Percentiles rank a stretch among this genome's conserved stretches.
Evolutionary conservation across 2,888 invertebrate genomes (phyloP).

Genomic region (Epistrophe eligans): DNA sequence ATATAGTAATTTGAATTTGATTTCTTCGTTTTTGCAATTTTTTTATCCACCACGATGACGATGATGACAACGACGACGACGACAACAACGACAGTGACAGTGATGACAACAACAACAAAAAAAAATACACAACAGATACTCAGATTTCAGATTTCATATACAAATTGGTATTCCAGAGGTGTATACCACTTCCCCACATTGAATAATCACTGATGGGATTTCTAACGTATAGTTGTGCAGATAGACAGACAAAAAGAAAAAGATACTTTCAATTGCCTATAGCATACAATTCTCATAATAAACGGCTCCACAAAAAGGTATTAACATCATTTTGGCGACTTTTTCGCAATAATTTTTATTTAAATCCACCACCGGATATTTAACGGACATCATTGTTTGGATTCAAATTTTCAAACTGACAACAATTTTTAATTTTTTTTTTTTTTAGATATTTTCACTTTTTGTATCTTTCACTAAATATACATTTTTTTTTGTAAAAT

Average conservation of each 20-base stretch:
- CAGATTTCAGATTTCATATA: slow-evolving; percentile 19
- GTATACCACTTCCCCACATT: slow-evolving; percentile 42
- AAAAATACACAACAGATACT: slow-evolving; percentile 18
- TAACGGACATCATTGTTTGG: slow-evolving; percentile 14
- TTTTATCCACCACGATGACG: slow-evolving; percentile 32
- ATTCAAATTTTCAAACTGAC: slow-evolving; percentile 16
- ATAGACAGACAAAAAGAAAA: not conserved
- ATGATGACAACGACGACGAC: slow-evolving; percentile 3
- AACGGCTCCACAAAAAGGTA: slow-evolving; percentile 17
- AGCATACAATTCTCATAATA: slow-evolving; percentile 47
- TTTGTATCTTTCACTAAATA: slow-evolving; percentile 17
- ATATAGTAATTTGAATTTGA: slow-evolving; percentile 40
- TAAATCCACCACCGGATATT: slow-evolving; percentile 9
- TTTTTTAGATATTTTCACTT: slow-evolving; percentile 18
- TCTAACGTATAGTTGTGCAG: slow-evolving; percentile 6
- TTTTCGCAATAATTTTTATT: slow-evolving; percentile 27
- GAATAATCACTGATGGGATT: slow-evolving; percentile 37
- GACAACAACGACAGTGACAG: not conserved
- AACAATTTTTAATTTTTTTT: not conserved
- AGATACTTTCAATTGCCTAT: slow-evolving; percentile 37
- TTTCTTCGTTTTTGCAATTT: slow-evolving; percentile 13
- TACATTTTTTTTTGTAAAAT: not conserved
- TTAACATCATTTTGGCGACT: slow-evolving; percentile 37
- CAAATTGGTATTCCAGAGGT: slow-evolving; percentile 51
- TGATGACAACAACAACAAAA: slow-evolving; percentile 18